These are phyloP conservation scores for Pteria penguin DNA, from an alignment of 2,888 invertebrate species.

Conservation along the genomic window DNA sequence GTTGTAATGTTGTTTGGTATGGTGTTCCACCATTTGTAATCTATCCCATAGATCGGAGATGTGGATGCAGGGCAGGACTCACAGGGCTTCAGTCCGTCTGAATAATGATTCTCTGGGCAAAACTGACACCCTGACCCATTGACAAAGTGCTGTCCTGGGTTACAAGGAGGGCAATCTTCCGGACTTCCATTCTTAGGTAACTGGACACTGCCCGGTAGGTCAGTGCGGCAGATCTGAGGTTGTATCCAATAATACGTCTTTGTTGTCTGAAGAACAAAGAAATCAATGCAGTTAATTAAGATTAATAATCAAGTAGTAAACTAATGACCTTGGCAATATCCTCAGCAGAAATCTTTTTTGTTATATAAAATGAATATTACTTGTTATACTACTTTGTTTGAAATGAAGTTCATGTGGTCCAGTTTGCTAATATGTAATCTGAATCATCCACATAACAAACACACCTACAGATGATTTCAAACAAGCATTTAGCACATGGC, in stretches of 20 bases:
- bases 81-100: slow-evolving; percentile 63
- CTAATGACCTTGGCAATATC: no score
- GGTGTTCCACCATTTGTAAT: slow-evolving; percentile 81
- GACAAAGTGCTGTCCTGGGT: slow-evolving; percentile 82
- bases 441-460: no score
- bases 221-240: slow-evolving; percentile 82
- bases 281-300: neutral
- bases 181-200: slow-evolving; percentile 78
- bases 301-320: no score
- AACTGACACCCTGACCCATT: slow-evolving; percentile 81
- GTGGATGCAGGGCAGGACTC: slow-evolving; percentile 77
- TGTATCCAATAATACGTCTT: slow-evolving; percentile 82
- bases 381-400: no score
- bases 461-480: no score
- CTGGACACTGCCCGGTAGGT: slow-evolving; percentile 76
- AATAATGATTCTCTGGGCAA: slow-evolving; percentile 80
- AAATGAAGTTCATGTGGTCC: no score
- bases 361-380: no score
- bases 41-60: slow-evolving; percentile 82
- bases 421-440: no score
- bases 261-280: slow-evolving; percentile 76
- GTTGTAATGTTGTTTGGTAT: slow-evolving; percentile 81
- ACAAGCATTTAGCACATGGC: no score
- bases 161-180: slow-evolving; percentile 82
- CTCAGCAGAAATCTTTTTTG: no score